Conservation (phyloP, 2,888 invertebrate genomes). For the Lysandra bellargus region DNA sequence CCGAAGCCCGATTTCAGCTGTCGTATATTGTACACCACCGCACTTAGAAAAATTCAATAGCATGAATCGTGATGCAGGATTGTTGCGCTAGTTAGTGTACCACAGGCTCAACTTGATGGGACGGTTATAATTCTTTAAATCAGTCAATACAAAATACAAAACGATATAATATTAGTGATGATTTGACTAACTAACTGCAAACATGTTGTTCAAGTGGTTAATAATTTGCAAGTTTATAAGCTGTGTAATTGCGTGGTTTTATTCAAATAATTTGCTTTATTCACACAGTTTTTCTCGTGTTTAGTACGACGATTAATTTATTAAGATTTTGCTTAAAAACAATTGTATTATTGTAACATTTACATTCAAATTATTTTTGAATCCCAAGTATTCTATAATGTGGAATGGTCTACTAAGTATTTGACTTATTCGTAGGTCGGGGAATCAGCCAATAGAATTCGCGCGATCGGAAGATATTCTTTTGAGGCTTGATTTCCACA, state of each 20-base stretch:
- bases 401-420: background rate
- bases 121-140: too few relatives aligned
- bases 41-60: too few relatives aligned
- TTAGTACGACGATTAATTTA: background rate
- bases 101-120: too few relatives aligned
- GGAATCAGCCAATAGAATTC: too few relatives aligned
- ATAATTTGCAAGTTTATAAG: slow-evolving; percentile 22
- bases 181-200: background rate
- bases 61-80: too few relatives aligned
- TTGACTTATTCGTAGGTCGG: too few relatives aligned
- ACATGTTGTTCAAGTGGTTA: background rate
- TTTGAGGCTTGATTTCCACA: too few relatives aligned
- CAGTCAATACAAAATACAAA: background rate
- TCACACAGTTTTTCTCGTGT: background rate
- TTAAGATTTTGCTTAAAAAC: background rate
- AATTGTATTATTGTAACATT: background rate
- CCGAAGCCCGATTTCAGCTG: too few relatives aligned
- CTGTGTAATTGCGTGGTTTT: slow-evolving; percentile 16
- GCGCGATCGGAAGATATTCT: too few relatives aligned
- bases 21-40: too few relatives aligned
- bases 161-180: background rate
- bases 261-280: slow-evolving; percentile 2
- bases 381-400: background rate
- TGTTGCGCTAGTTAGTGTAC: too few relatives aligned
- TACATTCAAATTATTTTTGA: background rate